Base-by-base conservation (phyloP, 2,113 vertebrate genomes). In the Cichladusa arquata region DNA sequence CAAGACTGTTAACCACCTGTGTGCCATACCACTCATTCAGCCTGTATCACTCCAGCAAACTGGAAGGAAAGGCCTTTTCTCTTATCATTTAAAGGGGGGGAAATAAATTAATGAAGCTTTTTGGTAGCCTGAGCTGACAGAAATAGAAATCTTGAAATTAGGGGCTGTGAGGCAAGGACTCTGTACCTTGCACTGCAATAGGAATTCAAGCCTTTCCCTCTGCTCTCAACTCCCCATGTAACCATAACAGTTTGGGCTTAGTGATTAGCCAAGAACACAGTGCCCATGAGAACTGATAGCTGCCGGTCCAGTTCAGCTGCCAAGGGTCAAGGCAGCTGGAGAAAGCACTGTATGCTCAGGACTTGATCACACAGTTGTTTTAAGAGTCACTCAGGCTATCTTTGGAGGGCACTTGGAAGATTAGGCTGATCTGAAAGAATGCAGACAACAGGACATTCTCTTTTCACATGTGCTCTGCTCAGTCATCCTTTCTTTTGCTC, bases 221-320 rank as follows among this genome's bases (percentile, higher is more conserved):
- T 74, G 57, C 57, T 86, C 67, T 44, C 9, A 2, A 2, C 33
- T 80, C 7, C 36, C 25, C 14, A 0, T 5, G 2, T n/a, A 60
- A 72, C 71, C 20, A 5, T 26, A 33, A 15, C 9, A 73, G 28
- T 8, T 25, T 58, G 22, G 25, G 34, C 44, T 69, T n/a, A 53
- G 78, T 6, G 40, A 40, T 72, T 64, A 73, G 45, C 36, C 42
- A 57, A 51, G 53, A 64, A 31, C 45, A 65, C 22, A 20, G 3
- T 0, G 3, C 58, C 42, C 58, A 23, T 16, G 40, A 69, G 77
- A 94, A 20, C 29, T 12, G 56, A 28, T 6, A 88, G 34, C 50
- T 86, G 33, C 56, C 0, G 0, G 2, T 45, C 33, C 44, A 17
- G 69, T 69, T 72, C 34, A 60, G 58, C 53, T 88, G n/a, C 28